phyloP scores from a whole-genome alignment of 35 echinoderm and acorn worm genomes.

The Diadema setosum region DNA sequence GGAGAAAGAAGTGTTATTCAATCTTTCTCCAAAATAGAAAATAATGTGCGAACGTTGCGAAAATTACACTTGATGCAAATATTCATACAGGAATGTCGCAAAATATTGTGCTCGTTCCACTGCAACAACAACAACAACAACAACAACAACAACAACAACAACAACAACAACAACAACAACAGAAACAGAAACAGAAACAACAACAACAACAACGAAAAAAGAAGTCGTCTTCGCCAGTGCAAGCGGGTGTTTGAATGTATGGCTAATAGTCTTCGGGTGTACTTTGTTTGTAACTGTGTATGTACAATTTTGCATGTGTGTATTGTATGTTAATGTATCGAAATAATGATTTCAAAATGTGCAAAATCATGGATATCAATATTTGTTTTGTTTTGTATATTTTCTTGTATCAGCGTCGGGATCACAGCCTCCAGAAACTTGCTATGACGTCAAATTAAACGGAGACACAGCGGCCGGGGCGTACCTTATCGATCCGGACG shows the following conservation, averaged over 20 bases:
- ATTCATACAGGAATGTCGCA: background rate
- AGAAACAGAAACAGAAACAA: no score
- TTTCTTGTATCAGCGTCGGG: background rate
- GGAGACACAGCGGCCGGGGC: constrained; percentile 29
- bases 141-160: no score
- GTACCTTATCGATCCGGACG: constrained; percentile 59
- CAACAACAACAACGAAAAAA: no score
- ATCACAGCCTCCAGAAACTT: background rate
- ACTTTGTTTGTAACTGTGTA: background rate
- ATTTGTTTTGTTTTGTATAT: background rate
- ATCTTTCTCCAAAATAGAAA: background rate
- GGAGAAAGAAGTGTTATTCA: background rate
- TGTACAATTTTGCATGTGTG: background rate
- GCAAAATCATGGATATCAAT: background rate
- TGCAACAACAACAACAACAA: background rate
- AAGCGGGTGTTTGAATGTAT: no score
- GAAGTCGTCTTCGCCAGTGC: no score
- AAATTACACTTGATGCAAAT: background rate
- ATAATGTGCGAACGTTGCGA: background rate
- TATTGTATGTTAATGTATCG: background rate
- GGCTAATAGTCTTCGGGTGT: no score
- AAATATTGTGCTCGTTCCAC: background rate
- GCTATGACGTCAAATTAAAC: constrained; percentile 57
- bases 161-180: no score
- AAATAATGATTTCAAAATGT: background rate